phyloP scores from a whole-genome alignment of 2,797 vertebrate genomes.

The Hyperoplus lanceolatus region DNA sequence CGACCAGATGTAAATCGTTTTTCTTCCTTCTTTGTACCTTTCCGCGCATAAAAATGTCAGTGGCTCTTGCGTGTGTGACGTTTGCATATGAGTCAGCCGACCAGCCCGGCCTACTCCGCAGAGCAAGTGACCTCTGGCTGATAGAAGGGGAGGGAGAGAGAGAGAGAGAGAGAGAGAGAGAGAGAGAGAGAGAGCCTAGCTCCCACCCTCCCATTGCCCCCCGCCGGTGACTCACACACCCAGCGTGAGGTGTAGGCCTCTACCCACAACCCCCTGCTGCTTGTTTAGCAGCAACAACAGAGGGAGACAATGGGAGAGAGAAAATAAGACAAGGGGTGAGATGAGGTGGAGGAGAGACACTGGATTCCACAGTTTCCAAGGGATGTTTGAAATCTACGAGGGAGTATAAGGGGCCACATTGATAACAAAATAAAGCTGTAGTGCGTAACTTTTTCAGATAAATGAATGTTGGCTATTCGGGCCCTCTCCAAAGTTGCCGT shows the following conservation, averaged over 20 bases:
- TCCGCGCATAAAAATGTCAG: conserved; percentile 40
- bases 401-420: no score
- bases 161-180: conserved; percentile 20
- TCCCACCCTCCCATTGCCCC: conserved; percentile 36
- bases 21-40: conserved; percentile 9
- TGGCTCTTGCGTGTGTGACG: conserved; percentile 3
- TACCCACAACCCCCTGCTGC: conserved; percentile 85
- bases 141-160: conserved; percentile 1
- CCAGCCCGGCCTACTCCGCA: neutral
- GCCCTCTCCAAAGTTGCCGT: neutral
- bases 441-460: no score
- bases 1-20: conserved; percentile 21
- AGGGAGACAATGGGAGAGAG: conserved; percentile 80
- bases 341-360: conserved; percentile 46
- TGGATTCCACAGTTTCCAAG: conserved; percentile 20
- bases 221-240: conserved; percentile 76
- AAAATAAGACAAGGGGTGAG: conserved; percentile 62
- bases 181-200: conserved; percentile 31
- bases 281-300: conserved; percentile 85
- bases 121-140: conserved; percentile 48
- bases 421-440: no score
- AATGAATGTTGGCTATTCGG: no score
- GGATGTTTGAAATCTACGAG: neutral
- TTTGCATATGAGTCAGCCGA: conserved; percentile 47
- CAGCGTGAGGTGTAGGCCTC: conserved; percentile 78